A percentile compares a stretch with the other conserved stretches of the same genome.
phyloP scores from a whole-genome alignment of 1,140 invertebrate genomes.

The Drosophila cardini region DNA sequence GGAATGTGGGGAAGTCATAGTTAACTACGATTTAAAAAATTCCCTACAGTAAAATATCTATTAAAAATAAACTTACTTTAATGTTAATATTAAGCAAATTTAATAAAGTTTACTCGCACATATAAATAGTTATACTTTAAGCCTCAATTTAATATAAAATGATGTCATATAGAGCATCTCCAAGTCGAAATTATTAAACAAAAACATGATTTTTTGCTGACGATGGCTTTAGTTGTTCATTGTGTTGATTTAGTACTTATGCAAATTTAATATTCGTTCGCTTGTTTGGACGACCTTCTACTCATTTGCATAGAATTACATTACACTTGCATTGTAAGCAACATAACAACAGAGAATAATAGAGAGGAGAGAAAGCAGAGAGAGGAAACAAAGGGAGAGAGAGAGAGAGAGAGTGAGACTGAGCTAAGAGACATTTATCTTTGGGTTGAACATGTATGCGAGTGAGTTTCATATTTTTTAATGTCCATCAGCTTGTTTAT shows the following conservation, averaged over 20 bases:
- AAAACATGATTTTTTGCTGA: conserved; percentile 15
- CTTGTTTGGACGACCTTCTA: conserved; percentile 28
- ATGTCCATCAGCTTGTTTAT: conserved; percentile 53
- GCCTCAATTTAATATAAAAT: neutral
- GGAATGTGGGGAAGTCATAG: neutral
- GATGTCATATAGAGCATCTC: conserved; percentile 19
- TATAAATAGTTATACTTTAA: too few species aligned
- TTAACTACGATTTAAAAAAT: too few species aligned
- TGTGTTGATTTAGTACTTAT: conserved; percentile 82
- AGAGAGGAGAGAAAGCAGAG: conserved; percentile 18
- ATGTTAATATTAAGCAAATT: too few species aligned
- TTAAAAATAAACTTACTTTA: too few species aligned
- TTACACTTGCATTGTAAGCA: conserved; percentile 80
- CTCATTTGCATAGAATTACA: conserved; percentile 73
- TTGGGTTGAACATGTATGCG: conserved; percentile 41
- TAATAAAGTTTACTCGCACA: too few species aligned
- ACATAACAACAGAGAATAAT: conserved; percentile 44
- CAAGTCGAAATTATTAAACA: conserved; percentile 2
- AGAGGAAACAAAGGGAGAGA: conserved; percentile 1
- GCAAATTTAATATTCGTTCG: conserved; percentile 79
- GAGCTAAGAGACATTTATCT: conserved; percentile 13
- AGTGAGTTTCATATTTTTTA: conserved; percentile 46
- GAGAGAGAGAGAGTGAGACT: neutral
- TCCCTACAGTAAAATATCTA: too few species aligned
- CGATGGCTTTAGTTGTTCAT: conserved; percentile 51